These are phyloP conservation scores for Manis pentadactyla DNA, from an alignment of 2,797 vertebrate species.

Conservation along the genomic window DNA sequence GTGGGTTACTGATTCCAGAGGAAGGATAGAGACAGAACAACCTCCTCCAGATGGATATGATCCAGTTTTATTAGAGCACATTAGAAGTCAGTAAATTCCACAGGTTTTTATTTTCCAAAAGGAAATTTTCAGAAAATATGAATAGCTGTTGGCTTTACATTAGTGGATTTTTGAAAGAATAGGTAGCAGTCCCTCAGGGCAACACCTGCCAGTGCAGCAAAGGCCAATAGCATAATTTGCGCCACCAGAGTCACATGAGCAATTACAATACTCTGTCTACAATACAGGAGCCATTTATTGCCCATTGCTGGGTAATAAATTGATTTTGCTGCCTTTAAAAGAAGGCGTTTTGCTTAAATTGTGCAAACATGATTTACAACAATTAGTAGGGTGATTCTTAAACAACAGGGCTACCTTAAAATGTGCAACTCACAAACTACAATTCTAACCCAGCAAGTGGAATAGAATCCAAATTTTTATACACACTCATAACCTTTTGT, in stretches of 20 bases:
- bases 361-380: conserved; percentile 71
- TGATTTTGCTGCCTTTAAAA: conserved; percentile 72
- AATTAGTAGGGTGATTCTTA: conserved; percentile 52
- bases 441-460: neutral
- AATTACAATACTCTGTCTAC: conserved; percentile 68
- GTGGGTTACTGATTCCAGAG: conserved; percentile 83
- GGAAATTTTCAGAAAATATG: conserved; percentile 51
- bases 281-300: conserved; percentile 70
- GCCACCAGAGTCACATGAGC: conserved; percentile 44
- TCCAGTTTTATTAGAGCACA: conserved; percentile 69
- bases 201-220: conserved; percentile 75
- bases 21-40: conserved; percentile 79
- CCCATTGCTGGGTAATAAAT: conserved; percentile 79
- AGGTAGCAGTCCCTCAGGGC: conserved; percentile 69
- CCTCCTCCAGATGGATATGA: conserved; percentile 79
- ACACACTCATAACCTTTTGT: neutral
- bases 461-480: conserved; percentile 16
- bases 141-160: neutral
- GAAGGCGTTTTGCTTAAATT: conserved; percentile 71
- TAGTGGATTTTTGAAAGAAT: neutral
- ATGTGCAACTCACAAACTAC: neutral
- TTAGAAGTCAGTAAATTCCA: conserved; percentile 83
- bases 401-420: neutral
- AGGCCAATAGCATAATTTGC: conserved; percentile 79
- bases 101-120: conserved; percentile 72